These are phyloP conservation scores for Berghia stephanieae DNA, from an alignment of 1,140 invertebrate genomes.

Conservation along the genomic window DNA sequence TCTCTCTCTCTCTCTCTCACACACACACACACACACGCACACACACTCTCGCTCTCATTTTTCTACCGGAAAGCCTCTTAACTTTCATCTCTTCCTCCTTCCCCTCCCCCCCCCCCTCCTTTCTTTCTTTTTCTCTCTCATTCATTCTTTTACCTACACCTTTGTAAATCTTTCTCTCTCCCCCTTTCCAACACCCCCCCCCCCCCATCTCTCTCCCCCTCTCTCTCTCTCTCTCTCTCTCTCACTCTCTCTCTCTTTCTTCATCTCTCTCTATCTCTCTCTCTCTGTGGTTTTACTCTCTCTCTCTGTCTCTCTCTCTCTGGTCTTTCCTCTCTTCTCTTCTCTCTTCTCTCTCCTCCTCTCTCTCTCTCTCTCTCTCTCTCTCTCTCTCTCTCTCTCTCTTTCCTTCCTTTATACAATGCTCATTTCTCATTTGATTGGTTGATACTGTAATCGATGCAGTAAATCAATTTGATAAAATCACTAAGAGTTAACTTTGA, in stretches of 20 bases:
- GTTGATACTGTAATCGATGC: too few species aligned
- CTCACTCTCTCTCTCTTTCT: not conserved
- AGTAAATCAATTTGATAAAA: too few species aligned
- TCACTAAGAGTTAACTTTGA: too few species aligned
- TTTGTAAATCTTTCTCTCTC: conserved; percentile 46
- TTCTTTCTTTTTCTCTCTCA: not conserved
- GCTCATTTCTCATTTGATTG: not conserved
- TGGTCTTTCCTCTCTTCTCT: not conserved
- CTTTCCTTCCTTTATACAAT: not conserved
- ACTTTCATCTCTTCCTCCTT: not conserved
- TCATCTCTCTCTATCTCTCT: not conserved
- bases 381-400: not conserved
- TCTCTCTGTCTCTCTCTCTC: not conserved
- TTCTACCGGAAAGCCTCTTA: not conserved
- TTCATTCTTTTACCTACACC: not conserved
- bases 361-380: not conserved
- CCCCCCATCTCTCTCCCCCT: not conserved
- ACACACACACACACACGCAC: not conserved
- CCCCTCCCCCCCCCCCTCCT: not conserved
- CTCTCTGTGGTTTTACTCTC: not conserved
- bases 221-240: not conserved
- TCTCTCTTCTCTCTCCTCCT: not conserved
- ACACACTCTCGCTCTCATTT: not conserved
- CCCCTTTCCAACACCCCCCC: not conserved
- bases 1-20: conserved; percentile 18